phyloP scores from a whole-genome alignment of 2,113 vertebrate species.

The Cygnus buccinator region DNA sequence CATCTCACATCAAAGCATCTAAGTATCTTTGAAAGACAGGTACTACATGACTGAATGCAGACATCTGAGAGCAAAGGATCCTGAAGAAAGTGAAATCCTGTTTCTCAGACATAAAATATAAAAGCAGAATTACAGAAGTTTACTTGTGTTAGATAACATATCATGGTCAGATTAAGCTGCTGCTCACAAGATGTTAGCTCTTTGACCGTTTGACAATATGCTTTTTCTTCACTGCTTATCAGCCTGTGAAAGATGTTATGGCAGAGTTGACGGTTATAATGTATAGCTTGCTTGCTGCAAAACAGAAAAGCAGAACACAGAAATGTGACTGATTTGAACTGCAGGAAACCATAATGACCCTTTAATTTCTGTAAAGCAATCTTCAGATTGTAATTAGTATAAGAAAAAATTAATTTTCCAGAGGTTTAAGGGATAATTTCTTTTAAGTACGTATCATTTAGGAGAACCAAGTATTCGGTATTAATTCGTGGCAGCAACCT shows the following conservation, averaged over 20 bases:
- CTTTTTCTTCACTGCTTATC: constrained; percentile 23
- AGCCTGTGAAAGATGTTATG: not conserved
- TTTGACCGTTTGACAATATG: not conserved
- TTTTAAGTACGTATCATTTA: not conserved
- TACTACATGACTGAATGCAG: not conserved
- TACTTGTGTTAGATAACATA: not conserved
- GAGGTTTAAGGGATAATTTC: not conserved
- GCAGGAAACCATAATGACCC: not conserved
- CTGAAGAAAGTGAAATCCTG: not conserved
- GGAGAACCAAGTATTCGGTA: not conserved
- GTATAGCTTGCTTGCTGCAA: not conserved
- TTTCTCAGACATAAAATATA: not conserved
- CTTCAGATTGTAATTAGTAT: not conserved
- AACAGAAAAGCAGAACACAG: not conserved
- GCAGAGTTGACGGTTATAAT: not conserved
- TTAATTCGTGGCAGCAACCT: not conserved
- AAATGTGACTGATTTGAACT: not conserved
- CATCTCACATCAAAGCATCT: not conserved
- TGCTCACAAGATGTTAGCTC: not conserved
- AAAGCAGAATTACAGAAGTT: not conserved
- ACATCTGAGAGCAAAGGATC: not conserved
- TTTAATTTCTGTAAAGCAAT: not conserved
- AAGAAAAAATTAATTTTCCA: not conserved
- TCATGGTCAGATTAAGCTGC: not conserved
- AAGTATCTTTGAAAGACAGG: not conserved